Evolutionary conservation across 2,888 invertebrate genomes (phyloP), one percentile per base, ranked within the genome.

Genomic region (Phyllotreta striolata): DNA sequence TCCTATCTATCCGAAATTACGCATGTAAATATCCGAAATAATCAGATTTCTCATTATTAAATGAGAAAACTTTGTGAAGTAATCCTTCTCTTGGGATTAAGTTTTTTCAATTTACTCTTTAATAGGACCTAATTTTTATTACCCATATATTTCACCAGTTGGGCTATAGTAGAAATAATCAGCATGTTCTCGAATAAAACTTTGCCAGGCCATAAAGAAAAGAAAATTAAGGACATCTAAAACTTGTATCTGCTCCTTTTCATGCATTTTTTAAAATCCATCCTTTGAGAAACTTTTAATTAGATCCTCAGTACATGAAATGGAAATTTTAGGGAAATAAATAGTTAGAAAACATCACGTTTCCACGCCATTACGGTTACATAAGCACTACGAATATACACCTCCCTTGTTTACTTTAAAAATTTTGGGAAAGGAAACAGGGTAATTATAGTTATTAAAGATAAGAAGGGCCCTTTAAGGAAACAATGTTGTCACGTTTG

Each of bases 361-460:
- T 10, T 43, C 43, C 6, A 43, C 13, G 13, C 39, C 47, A 10
- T 54, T 13, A 4, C 13, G 8, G 38, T 7, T 38, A 43, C 13
- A 9, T n/a, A 54, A 39, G 3, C 9, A 7, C 10, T n/a, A 10
- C 10, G 9, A 10, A 34, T 41, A 6, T 6, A 41, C 40, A 24
- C 24, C 41, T 24, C 43, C 43, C 49, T 12, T 64, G 56, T 64
- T 64, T 44, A 52, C 51, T 51, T 55, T 10, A 39, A 60, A 44
- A 64, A 38, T 46, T 55, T 55, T 44, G 34, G 38, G 46, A 49
- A 37, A 60, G 64, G 60, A 64, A 64, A 52, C 49, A 57, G 56
- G 56, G 46, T 64, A 64, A 64, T 64, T 64, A 64, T 38, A 10
- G 55, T 55, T 60, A 55, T 60, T 59, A 55, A 49, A 60, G 56